These are phyloP conservation scores for Hybos culiciformis DNA, from an alignment of 2,888 invertebrate species.

Conservation along the genomic window DNA sequence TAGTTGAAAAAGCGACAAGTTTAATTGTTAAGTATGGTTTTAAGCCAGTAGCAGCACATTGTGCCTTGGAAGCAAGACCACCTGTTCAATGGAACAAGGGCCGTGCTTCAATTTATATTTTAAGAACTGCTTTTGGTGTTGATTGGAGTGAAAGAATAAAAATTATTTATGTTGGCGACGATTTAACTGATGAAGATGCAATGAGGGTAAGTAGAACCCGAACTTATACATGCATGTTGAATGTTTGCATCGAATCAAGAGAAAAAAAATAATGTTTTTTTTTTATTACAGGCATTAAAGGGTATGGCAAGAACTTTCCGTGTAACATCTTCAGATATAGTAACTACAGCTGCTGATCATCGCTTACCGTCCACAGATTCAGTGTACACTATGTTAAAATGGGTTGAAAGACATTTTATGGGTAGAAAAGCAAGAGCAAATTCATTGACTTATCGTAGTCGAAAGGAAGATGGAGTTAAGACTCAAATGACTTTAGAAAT, in stretches of 20 bases:
- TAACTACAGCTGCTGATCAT: constrained; percentile 74
- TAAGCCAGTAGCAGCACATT: constrained; percentile 64
- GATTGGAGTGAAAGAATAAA: constrained; percentile 85
- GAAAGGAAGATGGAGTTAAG: constrained; percentile 55
- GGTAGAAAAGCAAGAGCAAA: constrained; percentile 62
- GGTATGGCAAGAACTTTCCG: constrained; percentile 90
- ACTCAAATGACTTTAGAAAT: constrained; percentile 62
- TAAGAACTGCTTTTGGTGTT: constrained; percentile 77
- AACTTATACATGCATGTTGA: constrained; percentile 5
- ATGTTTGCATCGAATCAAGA: too few relatives aligned
- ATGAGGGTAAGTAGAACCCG: constrained; percentile 50
- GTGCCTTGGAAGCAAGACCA: constrained; percentile 80
- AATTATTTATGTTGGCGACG: constrained; percentile 82
- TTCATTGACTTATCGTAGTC: constrained; percentile 48
- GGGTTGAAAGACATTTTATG: constrained; percentile 76
- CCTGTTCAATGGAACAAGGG: constrained; percentile 86
- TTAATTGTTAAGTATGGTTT: constrained; percentile 67
- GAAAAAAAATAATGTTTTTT: neutral
- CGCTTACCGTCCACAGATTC: constrained; percentile 80
- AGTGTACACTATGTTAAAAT: constrained; percentile 75
- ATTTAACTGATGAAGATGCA: constrained; percentile 79
- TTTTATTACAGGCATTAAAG: constrained; percentile 55
- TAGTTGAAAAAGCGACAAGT: constrained; percentile 56
- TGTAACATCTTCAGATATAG: constrained; percentile 70
- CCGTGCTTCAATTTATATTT: constrained; percentile 77